phyloP scores from a whole-genome alignment of 1,140 invertebrate genomes.

The Heliconius eleuchia region DNA sequence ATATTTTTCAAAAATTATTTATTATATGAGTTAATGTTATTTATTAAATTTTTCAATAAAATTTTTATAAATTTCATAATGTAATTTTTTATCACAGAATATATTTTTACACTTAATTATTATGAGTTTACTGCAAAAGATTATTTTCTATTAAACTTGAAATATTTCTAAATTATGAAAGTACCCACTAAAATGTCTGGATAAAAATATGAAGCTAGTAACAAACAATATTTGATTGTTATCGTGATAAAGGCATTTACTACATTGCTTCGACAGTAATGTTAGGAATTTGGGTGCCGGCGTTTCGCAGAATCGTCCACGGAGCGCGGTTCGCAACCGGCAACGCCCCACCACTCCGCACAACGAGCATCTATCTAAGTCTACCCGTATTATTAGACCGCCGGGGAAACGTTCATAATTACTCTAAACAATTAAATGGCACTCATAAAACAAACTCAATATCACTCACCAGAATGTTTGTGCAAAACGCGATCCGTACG shows the following conservation, averaged over 20 bases:
- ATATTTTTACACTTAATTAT: background rate
- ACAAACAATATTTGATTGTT: slow-evolving; percentile 11
- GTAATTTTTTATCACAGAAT: too few relatives aligned
- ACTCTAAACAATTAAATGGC: slow-evolving; percentile 28
- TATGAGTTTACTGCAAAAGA: background rate
- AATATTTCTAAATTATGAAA: background rate
- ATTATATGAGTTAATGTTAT: too few relatives aligned
- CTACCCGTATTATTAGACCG: slow-evolving; percentile 47
- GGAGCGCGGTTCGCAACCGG: slow-evolving; percentile 59
- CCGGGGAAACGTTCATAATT: slow-evolving; percentile 25
- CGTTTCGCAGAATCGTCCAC: slow-evolving; percentile 69
- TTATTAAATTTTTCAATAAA: too few relatives aligned
- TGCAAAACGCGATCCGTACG: slow-evolving; percentile 74
- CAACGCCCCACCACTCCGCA: slow-evolving; percentile 67
- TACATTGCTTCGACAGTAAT: slow-evolving; percentile 40
- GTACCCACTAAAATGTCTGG: slow-evolving; percentile 34
- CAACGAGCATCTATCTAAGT: slow-evolving; percentile 42
- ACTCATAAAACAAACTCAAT: slow-evolving; percentile 24
- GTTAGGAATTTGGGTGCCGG: slow-evolving; percentile 65
- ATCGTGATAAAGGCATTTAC: slow-evolving; percentile 24
- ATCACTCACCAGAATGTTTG: slow-evolving; percentile 77
- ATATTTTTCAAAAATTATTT: too few relatives aligned
- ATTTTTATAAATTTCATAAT: too few relatives aligned
- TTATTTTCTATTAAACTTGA: background rate
- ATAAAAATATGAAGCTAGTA: slow-evolving; percentile 14